Evolutionary conservation across 1,140 invertebrate genomes (phyloP), one percentile per base, ranked within the genome.

Genomic region (Bombyx mandarina): DNA sequence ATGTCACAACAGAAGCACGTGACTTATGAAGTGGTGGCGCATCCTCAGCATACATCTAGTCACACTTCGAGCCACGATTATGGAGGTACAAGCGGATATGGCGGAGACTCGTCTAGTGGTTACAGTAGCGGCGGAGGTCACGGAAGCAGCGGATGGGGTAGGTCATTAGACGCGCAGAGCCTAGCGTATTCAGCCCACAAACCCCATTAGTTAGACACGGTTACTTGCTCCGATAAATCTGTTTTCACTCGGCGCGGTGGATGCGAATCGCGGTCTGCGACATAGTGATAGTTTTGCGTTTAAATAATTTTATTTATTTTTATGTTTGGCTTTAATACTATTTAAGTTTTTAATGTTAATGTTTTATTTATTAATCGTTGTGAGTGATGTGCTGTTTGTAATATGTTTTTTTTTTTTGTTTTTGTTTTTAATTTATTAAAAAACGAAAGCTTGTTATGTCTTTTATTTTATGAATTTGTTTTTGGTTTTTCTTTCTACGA

Each of bases 1-100:
- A 79, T 95, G 49, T 87, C 90, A 56, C 89, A 91, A 76, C 92
- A 93, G 79, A 95, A 95, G 76, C 93, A 94, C 70, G 94, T 95
- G 56, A 95, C 94, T 1, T 95, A 95, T 77, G 94, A 95, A 69
- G 94, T 95, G 6, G 93, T 95, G 0, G 90, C 93, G 2, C 94
- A 95, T 75, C 93, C 93, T n/a, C 94, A 95, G 73, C 93, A 94
- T 77, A 89, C 90, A 54, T 88, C 90, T 69, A 91, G 89, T 71
- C 92, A 94, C 67, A 89, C 91, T 0, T 91, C 91, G 12, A 90
- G 90, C 45, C 91, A 92, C 69, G 92, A 92, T 65, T 90, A 91
- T 58, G 90, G 91, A 60, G 90, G 89, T 46, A 86, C 89, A 7
- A 88, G 88, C 56, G 80, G 85, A 7, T 84, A 84, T 42, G 88